These are phyloP conservation scores for Neolamprologus tretocephalus DNA, from an alignment of 2,113 vertebrate species.

Conservation along the genomic window DNA sequence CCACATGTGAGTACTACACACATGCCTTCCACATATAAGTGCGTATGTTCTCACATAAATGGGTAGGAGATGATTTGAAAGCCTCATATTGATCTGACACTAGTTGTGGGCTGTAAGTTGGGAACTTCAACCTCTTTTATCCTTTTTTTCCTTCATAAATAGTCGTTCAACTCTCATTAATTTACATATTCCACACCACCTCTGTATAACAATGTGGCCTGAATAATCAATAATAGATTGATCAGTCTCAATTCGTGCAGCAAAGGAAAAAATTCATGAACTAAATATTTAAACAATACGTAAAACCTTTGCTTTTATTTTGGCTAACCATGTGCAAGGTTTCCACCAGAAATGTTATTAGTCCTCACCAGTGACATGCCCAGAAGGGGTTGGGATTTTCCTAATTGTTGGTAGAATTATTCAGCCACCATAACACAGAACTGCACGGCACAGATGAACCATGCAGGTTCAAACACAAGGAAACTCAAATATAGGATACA, in stretches of 20 bases:
- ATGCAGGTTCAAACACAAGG: background rate
- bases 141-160: background rate
- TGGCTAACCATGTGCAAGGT: background rate
- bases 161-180: background rate
- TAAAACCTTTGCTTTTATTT: background rate
- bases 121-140: background rate
- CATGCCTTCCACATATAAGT: background rate
- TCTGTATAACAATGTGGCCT: background rate
- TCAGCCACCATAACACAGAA: background rate
- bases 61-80: slow-evolving; percentile 7
- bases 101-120: slow-evolving; percentile 5
- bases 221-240: background rate
- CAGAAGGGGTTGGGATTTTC: background rate
- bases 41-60: background rate
- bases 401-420: background rate
- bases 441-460: background rate
- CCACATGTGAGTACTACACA: background rate
- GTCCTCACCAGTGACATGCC: background rate
- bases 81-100: slow-evolving; percentile 38
- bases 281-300: background rate
- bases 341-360: background rate
- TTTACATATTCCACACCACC: background rate
- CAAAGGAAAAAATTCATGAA: background rate
- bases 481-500: background rate
- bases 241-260: background rate